phyloP scores from a whole-genome alignment of 2,113 vertebrate genomes.

The Thalassarche chlororhynchos region DNA sequence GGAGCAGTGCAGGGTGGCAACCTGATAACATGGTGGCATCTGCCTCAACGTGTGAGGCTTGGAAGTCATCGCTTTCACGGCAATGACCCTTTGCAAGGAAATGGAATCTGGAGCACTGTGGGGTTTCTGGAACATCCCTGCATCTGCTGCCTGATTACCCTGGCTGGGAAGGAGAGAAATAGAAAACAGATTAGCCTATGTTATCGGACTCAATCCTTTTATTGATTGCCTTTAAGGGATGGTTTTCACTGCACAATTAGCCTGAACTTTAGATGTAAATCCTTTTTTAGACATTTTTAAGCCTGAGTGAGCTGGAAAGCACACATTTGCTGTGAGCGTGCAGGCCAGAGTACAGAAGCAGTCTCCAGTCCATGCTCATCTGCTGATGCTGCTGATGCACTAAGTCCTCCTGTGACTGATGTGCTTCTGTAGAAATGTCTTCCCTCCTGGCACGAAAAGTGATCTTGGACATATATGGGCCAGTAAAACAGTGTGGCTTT shows the following conservation, averaged over 20 bases:
- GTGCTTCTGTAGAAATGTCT: not conserved
- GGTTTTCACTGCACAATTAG: not conserved
- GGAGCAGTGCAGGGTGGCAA: not conserved
- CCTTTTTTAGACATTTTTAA: not conserved
- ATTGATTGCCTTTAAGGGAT: not conserved
- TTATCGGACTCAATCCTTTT: not conserved
- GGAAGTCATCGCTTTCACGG: not conserved
- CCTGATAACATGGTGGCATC: not conserved
- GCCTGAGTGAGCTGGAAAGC: not conserved
- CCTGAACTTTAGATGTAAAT: not conserved
- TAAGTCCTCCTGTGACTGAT: not conserved
- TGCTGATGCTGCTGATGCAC: not conserved
- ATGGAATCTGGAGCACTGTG: not conserved
- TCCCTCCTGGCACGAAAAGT: not conserved
- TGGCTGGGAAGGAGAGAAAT: not conserved
- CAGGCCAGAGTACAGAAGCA: not conserved
- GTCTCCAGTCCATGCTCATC: not conserved
- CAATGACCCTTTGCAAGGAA: not conserved
- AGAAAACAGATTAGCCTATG: not conserved
- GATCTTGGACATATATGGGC: not conserved
- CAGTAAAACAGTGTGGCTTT: not conserved
- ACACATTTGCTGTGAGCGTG: not conserved
- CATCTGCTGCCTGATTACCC: not conserved
- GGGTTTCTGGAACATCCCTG: not conserved
- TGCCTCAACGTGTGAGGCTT: accelerated